phyloP scores from a whole-genome alignment of 1,140 invertebrate species.

The Bombus impatiens region DNA sequence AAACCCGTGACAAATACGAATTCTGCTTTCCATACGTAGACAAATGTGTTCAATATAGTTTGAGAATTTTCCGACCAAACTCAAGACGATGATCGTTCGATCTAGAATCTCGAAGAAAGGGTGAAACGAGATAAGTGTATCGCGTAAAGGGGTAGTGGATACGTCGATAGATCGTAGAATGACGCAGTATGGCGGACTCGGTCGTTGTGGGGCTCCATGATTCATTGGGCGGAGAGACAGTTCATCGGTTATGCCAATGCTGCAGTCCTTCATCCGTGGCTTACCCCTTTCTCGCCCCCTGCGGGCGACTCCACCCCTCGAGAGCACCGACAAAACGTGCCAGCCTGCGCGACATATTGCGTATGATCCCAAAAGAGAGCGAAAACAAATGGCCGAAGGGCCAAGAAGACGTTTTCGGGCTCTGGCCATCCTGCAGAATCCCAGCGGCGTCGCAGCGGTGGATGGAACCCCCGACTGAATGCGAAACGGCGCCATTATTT shows the following conservation, averaged over 20 bases:
- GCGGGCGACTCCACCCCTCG: constrained; percentile 12
- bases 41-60: neutral
- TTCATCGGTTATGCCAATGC: constrained; percentile 71
- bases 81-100: too few relatives aligned
- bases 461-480: constrained; percentile 6
- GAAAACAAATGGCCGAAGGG: constrained; percentile 58
- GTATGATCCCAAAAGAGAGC: constrained; percentile 57
- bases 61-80: too few relatives aligned
- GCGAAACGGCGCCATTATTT: constrained; percentile 34
- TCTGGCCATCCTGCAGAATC: too few relatives aligned
- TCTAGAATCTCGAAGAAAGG: neutral
- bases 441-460: too few relatives aligned
- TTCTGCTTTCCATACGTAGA: neutral
- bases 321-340: constrained; percentile 59
- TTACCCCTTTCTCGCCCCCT: constrained; percentile 49
- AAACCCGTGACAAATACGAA: neutral
- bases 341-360: constrained; percentile 64
- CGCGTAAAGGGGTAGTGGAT: constrained; percentile 1
- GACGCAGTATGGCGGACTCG: constrained; percentile 22
- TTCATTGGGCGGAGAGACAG: constrained; percentile 66
- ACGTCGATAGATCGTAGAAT: constrained; percentile 27
- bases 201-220: constrained; percentile 59
- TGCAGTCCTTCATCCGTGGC: constrained; percentile 60
- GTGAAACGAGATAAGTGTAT: neutral
- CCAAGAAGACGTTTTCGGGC: constrained; percentile 53